A percentile compares a stretch with the other conserved stretches of the same genome.
Evolutionary conservation across 1,140 invertebrate genomes (phyloP).

Genomic region (Bombus pascuorum): DNA sequence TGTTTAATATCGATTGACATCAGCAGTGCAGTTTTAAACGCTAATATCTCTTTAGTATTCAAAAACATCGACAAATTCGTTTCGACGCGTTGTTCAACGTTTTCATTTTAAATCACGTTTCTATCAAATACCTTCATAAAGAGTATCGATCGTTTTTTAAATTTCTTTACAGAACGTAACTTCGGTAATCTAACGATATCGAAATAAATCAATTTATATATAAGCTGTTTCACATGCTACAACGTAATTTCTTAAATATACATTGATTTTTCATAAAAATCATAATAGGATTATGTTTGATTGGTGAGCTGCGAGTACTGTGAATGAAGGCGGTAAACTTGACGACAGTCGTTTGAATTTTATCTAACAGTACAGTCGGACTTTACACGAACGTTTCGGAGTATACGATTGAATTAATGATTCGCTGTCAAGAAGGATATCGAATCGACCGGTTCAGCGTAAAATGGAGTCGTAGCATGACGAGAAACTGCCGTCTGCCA

Average conservation of each 20-base stretch:
- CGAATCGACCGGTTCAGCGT: not conserved
- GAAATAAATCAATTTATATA: not conserved
- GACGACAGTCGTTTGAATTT: not conserved
- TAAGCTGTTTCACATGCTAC: too few relatives aligned
- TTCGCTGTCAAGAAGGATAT: not conserved
- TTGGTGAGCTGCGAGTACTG: not conserved
- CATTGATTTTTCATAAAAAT: not conserved
- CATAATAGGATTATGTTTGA: not conserved
- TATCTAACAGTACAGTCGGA: not conserved
- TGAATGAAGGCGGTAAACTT: not conserved
- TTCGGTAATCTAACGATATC: not conserved
- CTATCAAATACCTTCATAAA: too few relatives aligned
- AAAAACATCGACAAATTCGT: too few relatives aligned
- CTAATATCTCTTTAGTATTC: too few relatives aligned
- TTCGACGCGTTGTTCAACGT: too few relatives aligned
- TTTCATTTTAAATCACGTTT: too few relatives aligned
- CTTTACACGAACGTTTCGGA: not conserved
- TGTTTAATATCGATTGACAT: too few relatives aligned
- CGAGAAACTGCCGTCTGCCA: not conserved
- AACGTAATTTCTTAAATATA: too few relatives aligned
- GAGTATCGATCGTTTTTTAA: too few relatives aligned
- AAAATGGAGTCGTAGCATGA: not conserved
- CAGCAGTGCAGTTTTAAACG: too few relatives aligned
- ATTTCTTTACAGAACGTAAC: too few relatives aligned
- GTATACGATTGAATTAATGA: slow-evolving; percentile 5